Conservation (phyloP, 2,797 vertebrate genomes). For the Micrastur ruficollis region DNA sequence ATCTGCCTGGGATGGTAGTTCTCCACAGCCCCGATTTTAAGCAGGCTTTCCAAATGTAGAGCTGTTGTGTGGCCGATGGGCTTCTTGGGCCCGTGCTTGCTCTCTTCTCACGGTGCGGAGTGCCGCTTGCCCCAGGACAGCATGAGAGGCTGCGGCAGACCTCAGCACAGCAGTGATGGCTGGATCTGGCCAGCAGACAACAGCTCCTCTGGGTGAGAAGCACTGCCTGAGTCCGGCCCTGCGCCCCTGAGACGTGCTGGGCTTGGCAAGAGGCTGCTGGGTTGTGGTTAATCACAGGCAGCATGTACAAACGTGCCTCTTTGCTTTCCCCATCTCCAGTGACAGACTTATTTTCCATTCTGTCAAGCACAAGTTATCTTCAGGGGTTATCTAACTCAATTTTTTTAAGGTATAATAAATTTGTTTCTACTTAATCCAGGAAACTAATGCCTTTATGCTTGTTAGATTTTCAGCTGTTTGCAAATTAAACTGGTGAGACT, state of each 20-base stretch:
- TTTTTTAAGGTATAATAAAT: not conserved
- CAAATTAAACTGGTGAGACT: not conserved
- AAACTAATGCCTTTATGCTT: not conserved
- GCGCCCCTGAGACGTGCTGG: not conserved
- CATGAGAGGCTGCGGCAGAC: not conserved
- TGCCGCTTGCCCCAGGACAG: not conserved
- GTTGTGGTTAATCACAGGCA: not conserved
- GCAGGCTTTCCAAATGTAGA: not conserved
- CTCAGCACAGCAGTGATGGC: not conserved
- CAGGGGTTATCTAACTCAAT: not conserved
- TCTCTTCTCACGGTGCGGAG: not conserved
- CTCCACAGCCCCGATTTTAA: not conserved
- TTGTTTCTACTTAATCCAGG: not conserved
- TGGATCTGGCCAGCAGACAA: not conserved
- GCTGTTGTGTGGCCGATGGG: rapidly evolving
- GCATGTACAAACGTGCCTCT: not conserved
- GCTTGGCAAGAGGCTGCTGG: not conserved
- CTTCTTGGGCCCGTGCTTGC: not conserved
- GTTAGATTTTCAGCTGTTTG: not conserved
- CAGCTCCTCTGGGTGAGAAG: not conserved
- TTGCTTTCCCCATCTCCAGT: not conserved
- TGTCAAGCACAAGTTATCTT: not conserved
- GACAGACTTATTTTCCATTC: not conserved
- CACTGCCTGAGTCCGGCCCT: not conserved
- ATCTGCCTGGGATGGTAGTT: not conserved